Percentiles rank a stretch among this genome's conserved stretches.
phyloP scores from a whole-genome alignment of 2,113 vertebrate genomes.

The Psilopsiagon aymara region DNA sequence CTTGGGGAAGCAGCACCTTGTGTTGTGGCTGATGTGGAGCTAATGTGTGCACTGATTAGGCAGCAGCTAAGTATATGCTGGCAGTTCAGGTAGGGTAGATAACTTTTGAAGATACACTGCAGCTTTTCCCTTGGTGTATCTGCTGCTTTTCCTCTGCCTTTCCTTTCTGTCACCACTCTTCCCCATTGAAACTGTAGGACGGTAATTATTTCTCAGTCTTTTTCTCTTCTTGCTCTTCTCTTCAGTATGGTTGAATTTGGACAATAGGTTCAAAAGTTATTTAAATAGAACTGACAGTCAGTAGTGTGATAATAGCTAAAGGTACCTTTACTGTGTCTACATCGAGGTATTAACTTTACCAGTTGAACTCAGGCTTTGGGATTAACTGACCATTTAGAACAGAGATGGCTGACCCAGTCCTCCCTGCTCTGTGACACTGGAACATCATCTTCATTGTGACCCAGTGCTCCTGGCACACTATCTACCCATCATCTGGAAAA shows the following conservation, averaged over 20 bases:
- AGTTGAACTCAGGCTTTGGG: not conserved
- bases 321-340: not conserved
- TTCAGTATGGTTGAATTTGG: not conserved
- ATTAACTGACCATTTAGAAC: not conserved
- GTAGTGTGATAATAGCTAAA: not conserved
- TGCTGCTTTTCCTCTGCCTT: not conserved
- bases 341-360: not conserved
- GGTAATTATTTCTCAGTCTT: not conserved
- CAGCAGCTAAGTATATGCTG: not conserved
- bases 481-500: not conserved
- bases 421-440: not conserved
- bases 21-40: not conserved
- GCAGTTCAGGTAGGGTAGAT: not conserved
- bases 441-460: not conserved
- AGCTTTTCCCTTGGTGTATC: not conserved
- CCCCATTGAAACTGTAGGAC: not conserved
- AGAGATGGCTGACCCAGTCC: not conserved
- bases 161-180: not conserved
- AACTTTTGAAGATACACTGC: not conserved
- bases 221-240: not conserved
- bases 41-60: rapidly evolving
- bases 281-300: not conserved
- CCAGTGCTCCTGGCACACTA: rapidly evolving
- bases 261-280: not conserved
- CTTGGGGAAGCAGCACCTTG: not conserved